Conservation (phyloP, 1,140 invertebrate genomes). For the Monomorium pharaonis region DNA sequence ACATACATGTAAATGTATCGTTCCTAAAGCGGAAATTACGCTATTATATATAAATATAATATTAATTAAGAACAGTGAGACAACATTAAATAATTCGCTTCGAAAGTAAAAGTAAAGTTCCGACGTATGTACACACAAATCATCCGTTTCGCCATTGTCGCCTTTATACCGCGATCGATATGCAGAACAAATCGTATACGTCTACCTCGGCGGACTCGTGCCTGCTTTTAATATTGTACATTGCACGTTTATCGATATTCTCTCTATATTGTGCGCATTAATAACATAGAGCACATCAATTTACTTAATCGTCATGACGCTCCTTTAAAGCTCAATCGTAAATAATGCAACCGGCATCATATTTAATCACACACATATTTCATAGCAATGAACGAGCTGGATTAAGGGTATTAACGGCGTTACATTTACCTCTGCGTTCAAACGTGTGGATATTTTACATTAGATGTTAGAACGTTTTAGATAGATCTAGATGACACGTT, state of each 20-base stretch:
- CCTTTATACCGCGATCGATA: neutral
- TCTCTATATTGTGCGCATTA: neutral
- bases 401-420: neutral
- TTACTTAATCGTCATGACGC: neutral
- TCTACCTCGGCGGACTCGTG: constrained; percentile 21
- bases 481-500: constrained; percentile 1
- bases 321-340: neutral
- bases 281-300: neutral
- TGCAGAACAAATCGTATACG: constrained; percentile 16
- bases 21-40: neutral
- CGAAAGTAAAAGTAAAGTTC: neutral
- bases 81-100: neutral
- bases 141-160: neutral
- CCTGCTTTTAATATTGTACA: neutral
- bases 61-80: neutral
- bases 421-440: neutral
- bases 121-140: constrained; percentile 1
- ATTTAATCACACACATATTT: neutral
- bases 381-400: neutral
- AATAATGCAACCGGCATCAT: neutral
- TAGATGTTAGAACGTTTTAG: neutral
- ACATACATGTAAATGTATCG: neutral
- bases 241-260: constrained; percentile 2
- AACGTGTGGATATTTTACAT: neutral
- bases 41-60: neutral